Conservation (phyloP, 2,888 invertebrate genomes). For the Polyommatus icarus region DNA sequence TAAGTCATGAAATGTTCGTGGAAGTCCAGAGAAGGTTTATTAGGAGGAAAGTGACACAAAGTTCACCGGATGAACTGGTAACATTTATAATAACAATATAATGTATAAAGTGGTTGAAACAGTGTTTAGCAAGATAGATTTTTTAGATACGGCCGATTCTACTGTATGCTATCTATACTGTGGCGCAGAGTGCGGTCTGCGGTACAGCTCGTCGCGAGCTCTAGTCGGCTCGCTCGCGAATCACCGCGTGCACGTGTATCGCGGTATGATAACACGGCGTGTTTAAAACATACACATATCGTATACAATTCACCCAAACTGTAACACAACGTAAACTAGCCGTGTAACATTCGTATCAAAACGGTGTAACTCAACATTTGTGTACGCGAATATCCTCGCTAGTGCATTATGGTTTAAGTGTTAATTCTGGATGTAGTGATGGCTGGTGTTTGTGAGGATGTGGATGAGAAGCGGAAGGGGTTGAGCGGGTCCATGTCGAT, state of each 20-base stretch:
- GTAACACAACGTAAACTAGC: background rate
- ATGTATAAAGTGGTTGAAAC: background rate
- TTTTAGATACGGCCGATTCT: no score
- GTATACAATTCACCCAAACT: background rate
- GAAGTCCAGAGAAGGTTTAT: no score
- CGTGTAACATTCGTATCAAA: conserved; percentile 1
- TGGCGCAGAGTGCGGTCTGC: conserved; percentile 4
- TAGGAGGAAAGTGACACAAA: no score
- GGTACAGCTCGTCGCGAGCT: conserved; percentile 19
- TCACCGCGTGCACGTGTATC: conserved; percentile 61
- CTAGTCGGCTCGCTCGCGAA: conserved; percentile 67
- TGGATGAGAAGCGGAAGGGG: conserved; percentile 59
- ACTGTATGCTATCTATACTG: background rate
- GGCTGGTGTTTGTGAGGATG: conserved; percentile 72
- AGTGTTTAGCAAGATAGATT: background rate
- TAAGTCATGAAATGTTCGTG: no score
- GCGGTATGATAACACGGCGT: conserved; percentile 68
- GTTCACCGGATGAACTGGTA: no score
- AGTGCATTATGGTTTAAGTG: conserved; percentile 54
- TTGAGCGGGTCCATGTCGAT: conserved; percentile 75
- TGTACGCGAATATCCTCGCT: background rate
- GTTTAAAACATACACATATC: conserved; percentile 51
- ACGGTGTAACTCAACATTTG: background rate
- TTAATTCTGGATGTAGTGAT: conserved; percentile 44
- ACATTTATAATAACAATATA: no score